These are phyloP conservation scores for Acipenser ruthenus DNA, from an alignment of 2,797 vertebrate genomes.

Conservation along the genomic window DNA sequence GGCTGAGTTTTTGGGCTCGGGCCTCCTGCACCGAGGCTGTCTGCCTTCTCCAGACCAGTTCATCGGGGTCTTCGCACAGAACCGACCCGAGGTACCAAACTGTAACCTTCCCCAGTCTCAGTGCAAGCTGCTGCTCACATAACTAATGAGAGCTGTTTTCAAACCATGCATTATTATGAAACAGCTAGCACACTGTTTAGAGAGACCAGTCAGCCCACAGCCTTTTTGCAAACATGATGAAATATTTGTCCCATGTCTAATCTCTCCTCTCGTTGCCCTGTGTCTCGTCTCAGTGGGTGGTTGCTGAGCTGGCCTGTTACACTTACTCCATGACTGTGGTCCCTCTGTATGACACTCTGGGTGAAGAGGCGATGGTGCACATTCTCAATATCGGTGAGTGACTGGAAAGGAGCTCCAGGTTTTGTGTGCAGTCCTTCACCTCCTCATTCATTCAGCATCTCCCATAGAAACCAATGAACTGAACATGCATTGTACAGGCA, in stretches of 20 bases:
- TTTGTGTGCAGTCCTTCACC: neutral
- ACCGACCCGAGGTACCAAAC: slow-evolving; percentile 61
- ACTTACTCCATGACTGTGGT: slow-evolving; percentile 67
- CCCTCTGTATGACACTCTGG: slow-evolving; percentile 66
- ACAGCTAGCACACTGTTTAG: too few relatives aligned
- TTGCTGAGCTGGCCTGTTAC: slow-evolving; percentile 66
- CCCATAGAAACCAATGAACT: too few relatives aligned
- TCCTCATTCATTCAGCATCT: neutral
- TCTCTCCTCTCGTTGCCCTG: slow-evolving; percentile 22
- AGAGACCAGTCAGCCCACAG: neutral
- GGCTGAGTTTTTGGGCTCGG: slow-evolving; percentile 61
- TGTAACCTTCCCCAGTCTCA: neutral
- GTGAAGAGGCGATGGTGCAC: slow-evolving; percentile 63
- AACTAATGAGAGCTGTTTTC: too few relatives aligned
- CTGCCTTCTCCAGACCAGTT: slow-evolving; percentile 55
- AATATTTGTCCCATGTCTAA: too few relatives aligned
- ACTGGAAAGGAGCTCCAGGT: neutral
- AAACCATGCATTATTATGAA: too few relatives aligned
- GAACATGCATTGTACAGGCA: too few relatives aligned
- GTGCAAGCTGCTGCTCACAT: neutral
- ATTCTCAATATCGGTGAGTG: slow-evolving; percentile 63
- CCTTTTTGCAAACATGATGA: too few relatives aligned
- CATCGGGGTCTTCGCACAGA: slow-evolving; percentile 64
- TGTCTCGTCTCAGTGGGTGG: slow-evolving; percentile 63
- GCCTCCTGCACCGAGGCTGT: slow-evolving; percentile 61